Evolutionary conservation across 2,797 vertebrate genomes (phyloP).

Genomic region (Diplodus sargus): DNA sequence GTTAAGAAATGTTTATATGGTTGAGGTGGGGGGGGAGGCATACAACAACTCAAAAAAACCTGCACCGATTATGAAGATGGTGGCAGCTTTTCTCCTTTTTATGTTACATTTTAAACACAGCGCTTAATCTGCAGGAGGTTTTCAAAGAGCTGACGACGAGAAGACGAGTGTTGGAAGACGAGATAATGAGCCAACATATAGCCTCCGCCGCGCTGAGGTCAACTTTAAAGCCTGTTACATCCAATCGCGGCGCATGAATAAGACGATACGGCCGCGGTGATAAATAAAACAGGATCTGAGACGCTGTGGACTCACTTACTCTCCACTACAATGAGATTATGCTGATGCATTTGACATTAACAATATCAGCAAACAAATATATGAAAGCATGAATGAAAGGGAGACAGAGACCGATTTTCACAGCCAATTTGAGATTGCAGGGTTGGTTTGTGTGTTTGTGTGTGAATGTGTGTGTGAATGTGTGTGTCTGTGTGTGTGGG

Average conservation of each 20-base stretch:
- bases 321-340: constrained; percentile 75
- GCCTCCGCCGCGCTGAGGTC: constrained; percentile 48
- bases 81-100: constrained; percentile 12
- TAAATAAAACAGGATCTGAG: constrained; percentile 73
- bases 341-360: constrained; percentile 80
- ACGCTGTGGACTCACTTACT: constrained; percentile 68
- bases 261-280: constrained; percentile 70
- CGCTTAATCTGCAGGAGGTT: constrained; percentile 44
- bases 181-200: constrained; percentile 60
- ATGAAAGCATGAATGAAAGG: constrained; percentile 83
- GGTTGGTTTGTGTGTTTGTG: constrained; percentile 44
- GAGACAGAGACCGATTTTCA: constrained; percentile 84
- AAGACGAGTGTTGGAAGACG: constrained; percentile 37
- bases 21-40: neutral
- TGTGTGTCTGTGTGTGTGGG: constrained; percentile 42
- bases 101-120: constrained; percentile 42
- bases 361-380: constrained; percentile 83
- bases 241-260: constrained; percentile 48
- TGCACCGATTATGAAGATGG: constrained; percentile 36
- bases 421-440: constrained; percentile 85
- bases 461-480: constrained; percentile 17
- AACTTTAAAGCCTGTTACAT: constrained; percentile 59
- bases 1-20: constrained; percentile 68
- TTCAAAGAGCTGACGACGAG: constrained; percentile 48
- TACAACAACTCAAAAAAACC: constrained; percentile 8